A percentile compares a stretch with the other conserved stretches of the same genome.
Evolutionary conservation across 1,140 invertebrate species (phyloP).

Genomic region (Phymorhynchus buccinoides): DNA sequence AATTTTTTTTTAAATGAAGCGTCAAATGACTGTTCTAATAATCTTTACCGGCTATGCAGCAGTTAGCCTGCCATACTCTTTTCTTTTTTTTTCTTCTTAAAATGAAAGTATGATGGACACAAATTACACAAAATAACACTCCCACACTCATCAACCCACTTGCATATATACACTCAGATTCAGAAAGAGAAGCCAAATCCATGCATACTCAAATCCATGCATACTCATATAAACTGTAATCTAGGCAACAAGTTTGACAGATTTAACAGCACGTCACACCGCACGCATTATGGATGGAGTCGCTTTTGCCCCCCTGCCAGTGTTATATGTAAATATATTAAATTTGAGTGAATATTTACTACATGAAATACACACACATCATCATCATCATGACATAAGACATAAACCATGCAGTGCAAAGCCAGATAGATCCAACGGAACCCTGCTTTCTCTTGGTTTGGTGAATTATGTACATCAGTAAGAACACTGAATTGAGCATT

Average conservation of each 20-base stretch:
- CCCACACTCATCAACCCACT: neutral
- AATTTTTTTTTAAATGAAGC: too few species aligned
- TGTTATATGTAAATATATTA: neutral
- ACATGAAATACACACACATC: conserved; percentile 4
- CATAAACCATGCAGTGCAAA: neutral
- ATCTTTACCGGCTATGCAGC: too few species aligned
- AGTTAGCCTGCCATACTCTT: too few species aligned
- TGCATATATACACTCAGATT: neutral
- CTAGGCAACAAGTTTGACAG: neutral
- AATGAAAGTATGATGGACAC: too few species aligned
- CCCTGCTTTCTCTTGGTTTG: conserved; percentile 33
- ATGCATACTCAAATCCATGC: too few species aligned
- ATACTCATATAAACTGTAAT: neutral
- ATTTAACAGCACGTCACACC: neutral
- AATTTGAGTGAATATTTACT: neutral
- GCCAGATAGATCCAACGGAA: neutral
- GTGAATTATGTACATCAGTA: conserved; percentile 25
- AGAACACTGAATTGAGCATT: conserved; percentile 26
- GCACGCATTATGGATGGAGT: neutral
- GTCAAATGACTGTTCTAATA: too few species aligned
- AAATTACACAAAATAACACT: too few species aligned
- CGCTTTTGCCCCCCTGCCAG: neutral
- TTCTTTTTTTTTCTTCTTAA: too few species aligned
- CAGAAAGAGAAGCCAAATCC: neutral
- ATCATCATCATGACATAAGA: too few species aligned